phyloP scores from a whole-genome alignment of 2,797 vertebrate genomes.

The Hypotaenidia okinawae region DNA sequence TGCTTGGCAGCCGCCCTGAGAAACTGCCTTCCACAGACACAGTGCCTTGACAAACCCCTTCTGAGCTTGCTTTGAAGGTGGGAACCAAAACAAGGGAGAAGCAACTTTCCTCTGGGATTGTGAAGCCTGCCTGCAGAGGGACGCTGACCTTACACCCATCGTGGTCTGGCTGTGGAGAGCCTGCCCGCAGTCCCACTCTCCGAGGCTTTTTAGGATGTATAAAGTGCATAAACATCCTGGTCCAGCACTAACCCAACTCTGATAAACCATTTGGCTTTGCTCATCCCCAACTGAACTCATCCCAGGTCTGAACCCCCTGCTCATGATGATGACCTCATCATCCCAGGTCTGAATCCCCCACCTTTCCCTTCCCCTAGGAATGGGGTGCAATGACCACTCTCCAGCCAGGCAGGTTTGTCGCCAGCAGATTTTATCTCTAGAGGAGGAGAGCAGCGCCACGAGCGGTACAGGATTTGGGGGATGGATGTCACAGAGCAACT shows the following conservation, averaged over 20 bases:
- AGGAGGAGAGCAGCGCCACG: neutral
- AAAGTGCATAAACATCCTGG: neutral
- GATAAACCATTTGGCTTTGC: neutral
- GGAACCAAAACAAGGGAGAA: neutral
- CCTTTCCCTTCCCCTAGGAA: no score
- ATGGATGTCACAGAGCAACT: neutral
- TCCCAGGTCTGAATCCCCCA: neutral
- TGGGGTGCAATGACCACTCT: neutral
- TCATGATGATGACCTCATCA: no score
- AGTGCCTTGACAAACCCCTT: neutral
- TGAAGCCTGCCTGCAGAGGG: rapidly evolving
- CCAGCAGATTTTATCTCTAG: slow-evolving; percentile 63
- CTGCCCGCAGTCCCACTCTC: rapidly evolving
- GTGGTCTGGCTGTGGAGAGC: rapidly evolving
- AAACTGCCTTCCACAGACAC: neutral
- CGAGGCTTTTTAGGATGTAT: neutral
- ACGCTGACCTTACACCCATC: neutral
- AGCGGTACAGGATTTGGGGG: neutral
- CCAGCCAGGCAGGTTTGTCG: neutral
- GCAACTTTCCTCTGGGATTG: neutral
- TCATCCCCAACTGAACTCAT: neutral
- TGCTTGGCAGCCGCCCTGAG: neutral
- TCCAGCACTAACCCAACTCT: rapidly evolving
- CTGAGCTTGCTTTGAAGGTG: neutral
- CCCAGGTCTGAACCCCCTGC: rapidly evolving